These are phyloP conservation scores for Nysson spinosus DNA, from an alignment of 2,888 invertebrate genomes.

Conservation along the genomic window DNA sequence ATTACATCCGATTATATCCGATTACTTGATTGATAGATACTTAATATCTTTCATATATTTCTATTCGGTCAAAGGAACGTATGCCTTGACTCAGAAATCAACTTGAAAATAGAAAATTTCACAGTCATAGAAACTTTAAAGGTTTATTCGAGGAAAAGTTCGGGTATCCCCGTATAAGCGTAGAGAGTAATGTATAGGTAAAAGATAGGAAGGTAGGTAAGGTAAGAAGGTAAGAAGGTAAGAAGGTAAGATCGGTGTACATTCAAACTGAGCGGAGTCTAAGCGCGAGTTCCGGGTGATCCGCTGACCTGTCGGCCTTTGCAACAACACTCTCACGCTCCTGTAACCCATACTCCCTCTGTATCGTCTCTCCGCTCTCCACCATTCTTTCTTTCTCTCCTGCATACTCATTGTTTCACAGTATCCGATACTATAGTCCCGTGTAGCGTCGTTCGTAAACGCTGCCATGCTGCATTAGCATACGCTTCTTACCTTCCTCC, in stretches of 20 bases:
- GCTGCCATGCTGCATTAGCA: slow-evolving; percentile 59
- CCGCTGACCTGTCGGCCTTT: slow-evolving; percentile 78
- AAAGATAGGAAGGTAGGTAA: slow-evolving; percentile 51
- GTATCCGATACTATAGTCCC: slow-evolving; percentile 64
- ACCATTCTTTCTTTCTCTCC: slow-evolving; percentile 43
- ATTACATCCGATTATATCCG: too few relatives aligned
- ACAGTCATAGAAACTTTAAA: slow-evolving; percentile 37
- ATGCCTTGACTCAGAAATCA: too few relatives aligned
- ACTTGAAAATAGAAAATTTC: not conserved
- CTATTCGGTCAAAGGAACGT: not conserved
- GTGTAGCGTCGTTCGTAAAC: slow-evolving; percentile 58
- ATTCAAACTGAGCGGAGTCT: slow-evolving; percentile 70
- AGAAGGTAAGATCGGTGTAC: slow-evolving; percentile 68
- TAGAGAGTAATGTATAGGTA: slow-evolving; percentile 50
- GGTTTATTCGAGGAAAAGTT: slow-evolving; percentile 33
- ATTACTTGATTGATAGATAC: too few relatives aligned
- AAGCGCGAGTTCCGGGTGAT: slow-evolving; percentile 78
- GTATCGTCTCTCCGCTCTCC: slow-evolving; percentile 65
- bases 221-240: slow-evolving; percentile 68
- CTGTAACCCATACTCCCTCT: slow-evolving; percentile 77
- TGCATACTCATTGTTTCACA: slow-evolving; percentile 57
- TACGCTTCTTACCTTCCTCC: slow-evolving; percentile 48
- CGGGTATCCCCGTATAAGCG: slow-evolving; percentile 41
- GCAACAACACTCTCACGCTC: slow-evolving; percentile 78
- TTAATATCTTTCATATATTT: too few relatives aligned